These are phyloP conservation scores for Cyrtonyx montezumae DNA, from an alignment of 2,113 vertebrate species.

Conservation along the genomic window DNA sequence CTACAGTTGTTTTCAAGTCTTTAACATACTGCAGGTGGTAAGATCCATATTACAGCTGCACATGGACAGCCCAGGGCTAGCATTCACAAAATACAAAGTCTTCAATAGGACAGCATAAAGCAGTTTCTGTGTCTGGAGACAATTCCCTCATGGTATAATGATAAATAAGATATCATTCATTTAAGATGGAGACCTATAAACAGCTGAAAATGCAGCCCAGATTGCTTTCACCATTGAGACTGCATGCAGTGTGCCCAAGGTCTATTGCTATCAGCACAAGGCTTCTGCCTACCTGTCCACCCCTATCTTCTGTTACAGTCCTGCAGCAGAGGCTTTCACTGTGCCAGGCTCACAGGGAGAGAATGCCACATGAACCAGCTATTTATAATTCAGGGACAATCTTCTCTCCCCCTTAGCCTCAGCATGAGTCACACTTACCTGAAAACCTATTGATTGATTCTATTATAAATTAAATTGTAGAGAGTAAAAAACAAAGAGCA, in stretches of 20 bases:
- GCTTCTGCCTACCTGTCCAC: background rate
- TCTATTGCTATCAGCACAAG: background rate
- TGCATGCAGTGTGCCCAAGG: rapidly evolving
- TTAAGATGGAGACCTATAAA: background rate
- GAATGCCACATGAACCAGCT: background rate
- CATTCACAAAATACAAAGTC: background rate
- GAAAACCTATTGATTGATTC: background rate
- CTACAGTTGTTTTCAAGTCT: background rate
- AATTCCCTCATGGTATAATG: background rate
- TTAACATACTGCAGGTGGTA: background rate
- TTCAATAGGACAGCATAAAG: background rate
- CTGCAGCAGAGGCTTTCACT: background rate
- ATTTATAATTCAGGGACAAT: background rate
- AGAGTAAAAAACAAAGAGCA: background rate
- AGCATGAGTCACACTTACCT: background rate
- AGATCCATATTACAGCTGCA: background rate
- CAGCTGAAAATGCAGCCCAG: background rate
- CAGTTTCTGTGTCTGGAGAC: background rate
- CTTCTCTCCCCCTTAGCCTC: background rate
- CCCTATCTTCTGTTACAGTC: background rate
- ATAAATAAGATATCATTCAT: background rate
- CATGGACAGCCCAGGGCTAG: background rate
- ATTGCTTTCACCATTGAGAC: too few species aligned
- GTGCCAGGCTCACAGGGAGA: background rate
- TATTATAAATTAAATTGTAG: background rate